Conservation (phyloP, 2,797 vertebrate species). For the Takifugu ocellatus region DNA sequence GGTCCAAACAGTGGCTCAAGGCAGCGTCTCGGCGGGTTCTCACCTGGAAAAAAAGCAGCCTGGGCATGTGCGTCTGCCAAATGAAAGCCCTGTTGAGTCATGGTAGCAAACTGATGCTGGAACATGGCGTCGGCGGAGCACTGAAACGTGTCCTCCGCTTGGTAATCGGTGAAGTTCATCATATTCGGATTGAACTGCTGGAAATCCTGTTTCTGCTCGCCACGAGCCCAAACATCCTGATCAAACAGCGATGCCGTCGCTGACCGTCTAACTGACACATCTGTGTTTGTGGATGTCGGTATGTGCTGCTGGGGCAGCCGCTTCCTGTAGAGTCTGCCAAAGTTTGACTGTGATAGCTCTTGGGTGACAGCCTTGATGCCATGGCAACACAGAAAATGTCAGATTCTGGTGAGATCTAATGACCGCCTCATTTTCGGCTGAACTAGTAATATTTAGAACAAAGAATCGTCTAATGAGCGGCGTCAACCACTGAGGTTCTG, state of each 20-base stretch:
- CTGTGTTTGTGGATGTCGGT: conserved; percentile 51
- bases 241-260: conserved; percentile 43
- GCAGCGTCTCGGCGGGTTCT: conserved; percentile 21
- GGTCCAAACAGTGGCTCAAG: conserved; percentile 23
- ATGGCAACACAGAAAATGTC: conserved; percentile 72
- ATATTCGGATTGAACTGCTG: conserved; percentile 38
- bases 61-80: conserved; percentile 32
- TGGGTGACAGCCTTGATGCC: conserved; percentile 69
- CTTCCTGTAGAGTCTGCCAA: conserved; percentile 53
- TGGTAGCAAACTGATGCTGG: conserved; percentile 51
- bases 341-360: conserved; percentile 60
- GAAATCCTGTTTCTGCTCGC: conserved; percentile 38
- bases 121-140: conserved; percentile 46
- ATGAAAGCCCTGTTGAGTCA: conserved; percentile 42
- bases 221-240: conserved; percentile 52
- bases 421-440: conserved; percentile 56
- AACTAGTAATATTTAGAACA: conserved; percentile 56
- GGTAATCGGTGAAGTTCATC: conserved; percentile 51
- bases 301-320: conserved; percentile 46
- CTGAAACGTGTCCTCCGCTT: conserved; percentile 50
- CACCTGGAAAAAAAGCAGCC: conserved; percentile 26
- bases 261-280: conserved; percentile 41
- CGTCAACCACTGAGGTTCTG: conserved; percentile 11
- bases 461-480: conserved; percentile 25
- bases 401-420: conserved; percentile 59